These are phyloP conservation scores for Acleris literana DNA, from an alignment of 2,888 invertebrate genomes.

Conservation along the genomic window DNA sequence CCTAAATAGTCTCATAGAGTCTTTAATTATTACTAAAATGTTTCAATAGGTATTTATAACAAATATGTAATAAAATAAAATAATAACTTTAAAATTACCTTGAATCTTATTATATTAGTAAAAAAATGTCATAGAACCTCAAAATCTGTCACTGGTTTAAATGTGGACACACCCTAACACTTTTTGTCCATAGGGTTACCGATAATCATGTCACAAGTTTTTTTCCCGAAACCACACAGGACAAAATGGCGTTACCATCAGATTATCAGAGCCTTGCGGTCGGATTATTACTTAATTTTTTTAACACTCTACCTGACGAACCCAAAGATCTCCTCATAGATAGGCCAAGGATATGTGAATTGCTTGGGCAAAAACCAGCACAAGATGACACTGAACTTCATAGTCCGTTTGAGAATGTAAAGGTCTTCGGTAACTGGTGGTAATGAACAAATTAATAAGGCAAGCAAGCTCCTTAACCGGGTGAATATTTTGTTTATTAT, in stretches of 20 bases:
- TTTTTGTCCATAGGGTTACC: conserved; percentile 68
- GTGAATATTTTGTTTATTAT: conserved; percentile 81
- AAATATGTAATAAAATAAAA: no score
- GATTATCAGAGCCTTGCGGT: conserved; percentile 80
- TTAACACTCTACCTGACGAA: conserved; percentile 73
- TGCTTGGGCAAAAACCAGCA: conserved; percentile 55
- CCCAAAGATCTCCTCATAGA: conserved; percentile 62
- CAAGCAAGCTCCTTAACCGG: conserved; percentile 81
- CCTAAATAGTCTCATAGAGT: no score
- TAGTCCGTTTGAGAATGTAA: neutral
- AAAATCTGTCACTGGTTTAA: conserved; percentile 10
- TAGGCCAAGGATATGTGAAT: conserved; percentile 65
- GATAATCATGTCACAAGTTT: conserved; percentile 83
- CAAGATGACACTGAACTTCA: conserved; percentile 46
- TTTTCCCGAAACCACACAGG: conserved; percentile 80
- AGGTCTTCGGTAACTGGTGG: conserved; percentile 50
- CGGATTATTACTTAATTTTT: conserved; percentile 82
- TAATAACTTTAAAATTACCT: no score
- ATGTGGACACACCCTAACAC: conserved; percentile 57
- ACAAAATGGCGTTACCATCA: conserved; percentile 83
- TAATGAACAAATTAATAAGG: conserved; percentile 74
- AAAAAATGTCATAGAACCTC: no score
- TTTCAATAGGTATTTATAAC: no score
- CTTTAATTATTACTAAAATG: no score
- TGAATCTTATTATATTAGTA: no score